Evolutionary conservation across 1,140 invertebrate species (phyloP).

Genomic region (Schlechtendalia chinensis): DNA sequence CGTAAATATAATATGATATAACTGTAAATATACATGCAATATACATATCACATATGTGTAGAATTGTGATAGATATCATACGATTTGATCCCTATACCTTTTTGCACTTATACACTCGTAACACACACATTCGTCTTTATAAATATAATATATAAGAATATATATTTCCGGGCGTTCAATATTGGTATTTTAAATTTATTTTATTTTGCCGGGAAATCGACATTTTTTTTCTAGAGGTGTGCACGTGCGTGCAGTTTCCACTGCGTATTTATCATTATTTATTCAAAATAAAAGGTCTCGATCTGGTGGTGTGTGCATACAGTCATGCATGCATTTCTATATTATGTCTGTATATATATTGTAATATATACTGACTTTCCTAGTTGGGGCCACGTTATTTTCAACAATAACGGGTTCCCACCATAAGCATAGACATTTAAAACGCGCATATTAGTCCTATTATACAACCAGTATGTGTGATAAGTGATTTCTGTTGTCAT

Average conservation of each 20-base stretch:
- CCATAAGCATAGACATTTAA: neutral
- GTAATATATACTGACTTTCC: neutral
- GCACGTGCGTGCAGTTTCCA: neutral
- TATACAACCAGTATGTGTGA: too few relatives aligned
- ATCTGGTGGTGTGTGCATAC: neutral
- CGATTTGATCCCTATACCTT: slow-evolving; percentile 2
- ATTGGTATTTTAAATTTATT: slow-evolving; percentile 22
- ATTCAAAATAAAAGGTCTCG: slow-evolving; percentile 22
- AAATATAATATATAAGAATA: slow-evolving; percentile 16
- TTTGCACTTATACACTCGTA: neutral
- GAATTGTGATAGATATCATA: neutral
- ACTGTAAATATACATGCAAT: neutral
- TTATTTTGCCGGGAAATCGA: neutral
- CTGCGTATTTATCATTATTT: slow-evolving; percentile 25
- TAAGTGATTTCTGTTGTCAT: too few relatives aligned
- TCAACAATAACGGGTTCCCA: neutral
- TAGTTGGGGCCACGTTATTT: neutral
- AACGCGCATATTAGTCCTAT: too few relatives aligned
- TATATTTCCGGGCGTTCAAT: neutral
- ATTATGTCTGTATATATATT: neutral
- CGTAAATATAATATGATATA: neutral
- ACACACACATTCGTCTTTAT: neutral
- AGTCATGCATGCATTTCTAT: neutral
- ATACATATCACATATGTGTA: neutral
- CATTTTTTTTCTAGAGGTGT: neutral